These are phyloP conservation scores for Heterodera schachtii DNA, from an alignment of 1,140 invertebrate species.

Conservation along the genomic window DNA sequence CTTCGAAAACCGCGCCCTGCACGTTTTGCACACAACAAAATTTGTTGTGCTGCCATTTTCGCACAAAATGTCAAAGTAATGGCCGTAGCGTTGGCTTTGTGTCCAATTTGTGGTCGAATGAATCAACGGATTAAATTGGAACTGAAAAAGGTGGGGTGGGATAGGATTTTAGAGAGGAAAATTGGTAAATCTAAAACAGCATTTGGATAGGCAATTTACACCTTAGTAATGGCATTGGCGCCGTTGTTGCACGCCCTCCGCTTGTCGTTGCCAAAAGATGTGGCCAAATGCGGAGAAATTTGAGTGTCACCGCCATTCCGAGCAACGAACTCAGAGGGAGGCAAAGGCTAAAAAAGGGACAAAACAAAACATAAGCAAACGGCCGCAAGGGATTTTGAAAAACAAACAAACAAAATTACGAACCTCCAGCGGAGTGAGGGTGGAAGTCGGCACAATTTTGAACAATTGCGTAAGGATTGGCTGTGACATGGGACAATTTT, in stretches of 20 bases:
- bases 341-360: neutral
- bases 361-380: no score
- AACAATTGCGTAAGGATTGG: neutral
- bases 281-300: neutral
- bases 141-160: neutral
- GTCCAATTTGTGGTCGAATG: neutral
- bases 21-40: neutral
- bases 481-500: neutral
- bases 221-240: no score
- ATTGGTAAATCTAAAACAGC: no score
- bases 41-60: neutral
- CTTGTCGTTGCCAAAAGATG: neutral
- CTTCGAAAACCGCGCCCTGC: neutral
- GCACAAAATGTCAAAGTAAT: constrained; percentile 1
- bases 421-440: neutral
- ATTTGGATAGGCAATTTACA: no score
- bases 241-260: neutral
- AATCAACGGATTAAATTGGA: neutral
- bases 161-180: no score
- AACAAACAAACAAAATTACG: neutral
- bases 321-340: neutral
- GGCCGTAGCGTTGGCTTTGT: neutral
- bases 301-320: neutral
- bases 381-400: neutral
- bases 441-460: neutral